Percentiles rank a stretch among this genome's conserved stretches.
phyloP scores from a whole-genome alignment of 2,888 invertebrate species.

The Mythimna impura region DNA sequence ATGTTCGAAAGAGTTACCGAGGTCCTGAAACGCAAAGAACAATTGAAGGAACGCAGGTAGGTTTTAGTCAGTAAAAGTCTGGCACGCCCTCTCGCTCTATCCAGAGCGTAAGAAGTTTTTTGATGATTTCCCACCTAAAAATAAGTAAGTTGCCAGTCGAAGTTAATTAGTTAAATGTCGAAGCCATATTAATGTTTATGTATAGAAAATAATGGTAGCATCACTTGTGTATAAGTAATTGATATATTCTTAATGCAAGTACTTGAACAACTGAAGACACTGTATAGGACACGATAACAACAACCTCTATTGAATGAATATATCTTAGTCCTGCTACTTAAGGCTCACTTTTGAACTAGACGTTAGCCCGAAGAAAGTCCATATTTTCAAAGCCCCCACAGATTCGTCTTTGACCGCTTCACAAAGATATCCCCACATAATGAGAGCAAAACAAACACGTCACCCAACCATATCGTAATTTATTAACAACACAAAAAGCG shows the following conservation, averaged over 20 bases:
- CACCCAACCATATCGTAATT: constrained; percentile 78
- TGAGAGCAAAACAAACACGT: constrained; percentile 79
- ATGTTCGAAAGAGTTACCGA: too few relatives aligned
- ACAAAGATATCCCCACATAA: constrained; percentile 73
- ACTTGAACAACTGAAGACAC: not conserved
- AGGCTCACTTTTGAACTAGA: constrained; percentile 25
- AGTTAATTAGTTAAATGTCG: not conserved
- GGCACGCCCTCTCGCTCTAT: too few relatives aligned
- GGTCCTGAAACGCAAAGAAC: too few relatives aligned
- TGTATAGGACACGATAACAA: not conserved
- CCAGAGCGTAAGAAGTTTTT: too few relatives aligned
- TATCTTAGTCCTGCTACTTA: constrained; percentile 6
- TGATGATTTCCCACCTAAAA: too few relatives aligned
- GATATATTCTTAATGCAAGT: not conserved
- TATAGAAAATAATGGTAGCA: not conserved
- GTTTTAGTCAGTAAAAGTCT: too few relatives aligned
- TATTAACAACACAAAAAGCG: constrained; percentile 86
- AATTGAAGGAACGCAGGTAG: too few relatives aligned
- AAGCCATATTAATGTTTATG: not conserved
- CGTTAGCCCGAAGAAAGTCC: constrained; percentile 41
- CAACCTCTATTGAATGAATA: not conserved
- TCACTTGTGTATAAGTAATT: not conserved
- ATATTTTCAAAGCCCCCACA: constrained; percentile 67
- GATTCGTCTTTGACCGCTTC: constrained; percentile 67
- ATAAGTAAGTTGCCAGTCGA: too few relatives aligned